These are phyloP conservation scores for Pseudonaja textilis DNA, from an alignment of 2,113 vertebrate genomes.

Conservation along the genomic window DNA sequence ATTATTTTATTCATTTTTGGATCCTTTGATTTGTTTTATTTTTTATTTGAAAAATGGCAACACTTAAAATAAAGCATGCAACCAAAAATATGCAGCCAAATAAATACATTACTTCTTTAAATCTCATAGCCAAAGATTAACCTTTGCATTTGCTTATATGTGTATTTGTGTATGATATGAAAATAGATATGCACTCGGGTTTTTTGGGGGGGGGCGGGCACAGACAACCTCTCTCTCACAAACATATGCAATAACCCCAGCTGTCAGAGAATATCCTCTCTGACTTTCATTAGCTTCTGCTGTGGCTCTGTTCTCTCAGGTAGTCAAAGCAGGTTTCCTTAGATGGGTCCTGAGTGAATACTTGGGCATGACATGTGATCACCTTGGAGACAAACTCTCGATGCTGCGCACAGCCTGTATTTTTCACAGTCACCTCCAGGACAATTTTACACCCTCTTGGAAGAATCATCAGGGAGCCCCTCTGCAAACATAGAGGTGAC, in stretches of 20 bases:
- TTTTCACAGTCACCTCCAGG: not conserved
- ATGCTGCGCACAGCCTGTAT: not conserved
- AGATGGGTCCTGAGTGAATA: not conserved
- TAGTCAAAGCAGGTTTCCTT: not conserved
- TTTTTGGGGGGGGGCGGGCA: not conserved
- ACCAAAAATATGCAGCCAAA: not conserved
- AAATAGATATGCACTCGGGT: not conserved
- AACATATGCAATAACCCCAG: not conserved
- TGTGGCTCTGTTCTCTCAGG: not conserved
- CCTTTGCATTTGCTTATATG: not conserved
- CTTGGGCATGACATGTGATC: not conserved
- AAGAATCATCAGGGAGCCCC: not conserved
- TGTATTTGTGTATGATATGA: not conserved
- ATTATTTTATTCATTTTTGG: not conserved
- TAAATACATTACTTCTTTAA: not conserved
- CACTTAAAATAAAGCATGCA: not conserved
- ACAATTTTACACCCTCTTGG: not conserved
- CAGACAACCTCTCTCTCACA: not conserved
- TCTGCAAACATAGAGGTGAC: not conserved
- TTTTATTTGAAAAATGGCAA: not conserved
- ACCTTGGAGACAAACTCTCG: not conserved
- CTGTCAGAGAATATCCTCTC: not conserved
- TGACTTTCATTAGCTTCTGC: not conserved
- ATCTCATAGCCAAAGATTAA: not conserved
- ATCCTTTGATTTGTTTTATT: not conserved